These are phyloP conservation scores for Epirrhoe tristata DNA, from an alignment of 2,888 invertebrate genomes.

Conservation along the genomic window DNA sequence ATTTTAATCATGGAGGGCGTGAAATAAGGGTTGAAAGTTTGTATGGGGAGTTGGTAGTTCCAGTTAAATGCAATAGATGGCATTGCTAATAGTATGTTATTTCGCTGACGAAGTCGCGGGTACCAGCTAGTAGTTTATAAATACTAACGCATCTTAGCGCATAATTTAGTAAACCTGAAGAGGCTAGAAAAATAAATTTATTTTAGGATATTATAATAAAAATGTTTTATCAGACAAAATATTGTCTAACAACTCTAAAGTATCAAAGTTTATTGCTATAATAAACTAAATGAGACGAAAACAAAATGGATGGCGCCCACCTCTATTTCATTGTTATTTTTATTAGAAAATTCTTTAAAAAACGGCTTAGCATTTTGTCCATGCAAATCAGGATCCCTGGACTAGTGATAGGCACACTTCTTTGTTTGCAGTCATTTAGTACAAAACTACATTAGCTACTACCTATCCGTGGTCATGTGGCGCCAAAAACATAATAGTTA, in stretches of 20 bases:
- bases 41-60: too few relatives aligned
- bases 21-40: too few relatives aligned
- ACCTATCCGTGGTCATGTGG: too few relatives aligned
- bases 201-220: not conserved
- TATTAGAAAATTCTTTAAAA: slow-evolving; percentile 40
- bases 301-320: slow-evolving; percentile 39
- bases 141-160: not conserved
- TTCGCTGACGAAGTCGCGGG: too few relatives aligned
- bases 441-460: too few relatives aligned
- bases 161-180: not conserved
- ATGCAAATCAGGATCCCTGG: slow-evolving; percentile 41
- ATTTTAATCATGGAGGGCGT: too few relatives aligned
- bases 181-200: not conserved
- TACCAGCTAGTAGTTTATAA: too few relatives aligned
- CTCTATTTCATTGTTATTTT: slow-evolving; percentile 45
- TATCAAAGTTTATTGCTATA: slow-evolving; percentile 14
- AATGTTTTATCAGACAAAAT: not conserved
- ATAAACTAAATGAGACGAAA: slow-evolving; percentile 40
- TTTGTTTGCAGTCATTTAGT: slow-evolving; percentile 29
- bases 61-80: too few relatives aligned
- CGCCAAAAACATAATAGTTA: too few relatives aligned
- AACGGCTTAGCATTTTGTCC: slow-evolving; percentile 39
- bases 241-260: not conserved
- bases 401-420: slow-evolving; percentile 28
- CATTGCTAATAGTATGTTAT: too few relatives aligned